Conservation (phyloP, 2,113 vertebrate genomes). For the Symphodus melops region DNA sequence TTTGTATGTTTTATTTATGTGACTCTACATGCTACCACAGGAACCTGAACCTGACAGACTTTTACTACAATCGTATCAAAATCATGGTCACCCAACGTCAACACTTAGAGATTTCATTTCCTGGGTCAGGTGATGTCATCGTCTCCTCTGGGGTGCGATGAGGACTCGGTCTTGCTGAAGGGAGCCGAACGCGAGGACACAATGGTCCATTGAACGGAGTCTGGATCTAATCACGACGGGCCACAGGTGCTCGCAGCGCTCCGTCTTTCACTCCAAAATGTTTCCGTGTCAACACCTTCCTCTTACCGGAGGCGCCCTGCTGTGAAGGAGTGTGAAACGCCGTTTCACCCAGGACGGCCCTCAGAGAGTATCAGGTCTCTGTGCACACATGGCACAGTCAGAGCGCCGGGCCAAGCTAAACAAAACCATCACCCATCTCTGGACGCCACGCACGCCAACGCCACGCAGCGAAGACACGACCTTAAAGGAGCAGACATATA, state of each 20-base stretch:
- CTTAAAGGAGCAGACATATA: conserved; percentile 38
- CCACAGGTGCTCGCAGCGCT: conserved; percentile 38
- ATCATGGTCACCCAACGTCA: not conserved
- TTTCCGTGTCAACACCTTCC: conserved; percentile 60
- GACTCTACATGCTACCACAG: no score
- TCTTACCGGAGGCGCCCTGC: conserved; percentile 51
- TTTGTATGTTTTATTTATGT: no score
- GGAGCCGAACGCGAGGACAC: not conserved
- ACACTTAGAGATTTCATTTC: not conserved
- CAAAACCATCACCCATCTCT: conserved; percentile 71
- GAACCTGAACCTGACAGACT: no score
- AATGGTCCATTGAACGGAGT: conserved; percentile 6
- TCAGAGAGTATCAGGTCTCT: conserved; percentile 71
- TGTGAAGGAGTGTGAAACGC: conserved; percentile 66
- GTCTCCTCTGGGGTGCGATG: not conserved
- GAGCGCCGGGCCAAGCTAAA: conserved; percentile 60
- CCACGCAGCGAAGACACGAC: conserved; percentile 55
- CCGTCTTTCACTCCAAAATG: conserved; percentile 39
- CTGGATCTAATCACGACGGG: conserved; percentile 5
- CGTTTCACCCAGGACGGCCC: conserved; percentile 61
- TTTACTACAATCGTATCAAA: no score
- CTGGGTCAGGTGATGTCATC: not conserved
- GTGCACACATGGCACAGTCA: conserved; percentile 65
- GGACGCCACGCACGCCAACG: conserved; percentile 43
- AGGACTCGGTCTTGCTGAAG: not conserved